Evolutionary conservation across 2,113 vertebrate species (phyloP), one percentile per base, ranked within the genome.

Genomic region (Sterna hirundo): DNA sequence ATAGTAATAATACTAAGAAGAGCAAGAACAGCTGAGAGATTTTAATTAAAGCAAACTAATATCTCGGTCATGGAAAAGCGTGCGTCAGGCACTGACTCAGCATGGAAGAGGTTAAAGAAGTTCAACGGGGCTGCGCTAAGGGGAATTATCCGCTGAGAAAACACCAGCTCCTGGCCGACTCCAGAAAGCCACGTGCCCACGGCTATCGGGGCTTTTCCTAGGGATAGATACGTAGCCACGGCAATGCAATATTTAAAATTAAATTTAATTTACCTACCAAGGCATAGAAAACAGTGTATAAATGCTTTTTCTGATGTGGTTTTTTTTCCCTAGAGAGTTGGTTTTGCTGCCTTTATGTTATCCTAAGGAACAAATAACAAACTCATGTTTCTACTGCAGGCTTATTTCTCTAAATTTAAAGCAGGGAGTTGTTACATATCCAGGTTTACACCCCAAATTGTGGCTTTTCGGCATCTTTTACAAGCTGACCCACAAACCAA

Each of bases 1-100:
- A 79, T 3, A 46, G 38, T 38, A 68, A 89, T 49, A 75, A n/a
- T 10, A 23, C 32, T 11, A 23, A 8, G 17, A 70, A 66, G 13
- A 78, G 40, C 46, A 38, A 64, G 26, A 92, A 42, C 47, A 87
- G 74, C 66, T 70, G 81, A 91, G 40, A 49, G 4, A 66, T 88
- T 86, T 95, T 94, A 95, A 96, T 84, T 82, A 88, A 89, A 91
- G 47, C n/a, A 51, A 86, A 78, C 19, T 13, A 77, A 4, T 69
- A 57, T 57, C 54, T 75, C 0, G 0, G 32, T 13, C 32, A 26
- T 1, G 23, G 74, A 38, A 87, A 83, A 75, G 11, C 0, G 0
- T 14, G 17, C 3, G 4, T 14, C 65, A 51, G 65, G 60, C 80
- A 34, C 40, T 57, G 57, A 61, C 74, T 76, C 79, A 44, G 83